Conservation (phyloP, 2,888 invertebrate genomes). For the Urechis unicinctus region DNA sequence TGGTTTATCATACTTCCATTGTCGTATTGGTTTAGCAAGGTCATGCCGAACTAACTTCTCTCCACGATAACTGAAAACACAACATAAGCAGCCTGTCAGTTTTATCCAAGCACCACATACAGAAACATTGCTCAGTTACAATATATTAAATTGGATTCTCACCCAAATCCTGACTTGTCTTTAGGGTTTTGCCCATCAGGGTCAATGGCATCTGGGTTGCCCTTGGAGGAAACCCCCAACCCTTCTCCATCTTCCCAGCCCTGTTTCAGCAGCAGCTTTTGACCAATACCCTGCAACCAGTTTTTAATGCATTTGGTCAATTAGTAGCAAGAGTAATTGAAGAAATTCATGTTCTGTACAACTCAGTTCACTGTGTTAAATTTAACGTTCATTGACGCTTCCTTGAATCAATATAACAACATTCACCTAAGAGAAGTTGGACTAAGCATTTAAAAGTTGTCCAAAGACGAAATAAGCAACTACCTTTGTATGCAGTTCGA, state of each 20-base stretch:
- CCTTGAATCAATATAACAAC: too few relatives aligned
- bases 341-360: neutral
- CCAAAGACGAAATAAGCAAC: neutral
- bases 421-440: too few relatives aligned
- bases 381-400: neutral
- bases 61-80: slow-evolving; percentile 32
- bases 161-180: slow-evolving; percentile 23
- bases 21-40: slow-evolving; percentile 9
- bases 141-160: neutral
- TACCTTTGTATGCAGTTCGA: slow-evolving; percentile 52
- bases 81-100: neutral
- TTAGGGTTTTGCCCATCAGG: slow-evolving; percentile 38
- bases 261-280: slow-evolving; percentile 51
- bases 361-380: neutral
- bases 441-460: neutral
- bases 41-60: slow-evolving; percentile 28
- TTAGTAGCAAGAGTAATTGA: too few relatives aligned
- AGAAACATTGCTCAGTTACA: neutral
- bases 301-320: neutral
- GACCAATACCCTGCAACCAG: slow-evolving; percentile 47
- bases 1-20: slow-evolving; percentile 21
- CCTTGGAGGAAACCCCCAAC: slow-evolving; percentile 49
- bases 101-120: neutral
- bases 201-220: slow-evolving; percentile 42
- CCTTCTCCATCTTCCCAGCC: slow-evolving; percentile 56